Conservation (phyloP, 2,113 vertebrate genomes). For the Dromas ardeola region DNA sequence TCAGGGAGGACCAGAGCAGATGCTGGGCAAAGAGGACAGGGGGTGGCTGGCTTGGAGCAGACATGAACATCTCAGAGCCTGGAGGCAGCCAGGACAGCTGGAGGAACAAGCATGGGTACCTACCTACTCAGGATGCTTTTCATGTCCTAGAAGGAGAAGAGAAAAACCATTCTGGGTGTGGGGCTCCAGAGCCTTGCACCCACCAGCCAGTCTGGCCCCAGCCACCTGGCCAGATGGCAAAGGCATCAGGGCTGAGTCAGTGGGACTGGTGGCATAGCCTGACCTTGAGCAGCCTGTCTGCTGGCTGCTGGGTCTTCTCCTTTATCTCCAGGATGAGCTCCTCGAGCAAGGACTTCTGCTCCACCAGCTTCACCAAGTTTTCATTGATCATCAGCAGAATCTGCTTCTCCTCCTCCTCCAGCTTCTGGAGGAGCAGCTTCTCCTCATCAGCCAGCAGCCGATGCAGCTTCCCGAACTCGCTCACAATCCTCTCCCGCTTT, state of each 20-base stretch:
- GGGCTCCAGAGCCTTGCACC: not conserved
- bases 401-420: conserved; percentile 54
- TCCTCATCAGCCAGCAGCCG: conserved; percentile 43
- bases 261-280: not conserved
- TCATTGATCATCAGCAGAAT: conserved; percentile 49
- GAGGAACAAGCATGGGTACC: not conserved
- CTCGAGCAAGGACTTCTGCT: conserved; percentile 35
- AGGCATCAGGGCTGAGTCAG: not conserved
- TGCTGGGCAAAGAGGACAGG: not conserved
- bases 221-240: not conserved
- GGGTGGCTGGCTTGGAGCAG: not conserved
- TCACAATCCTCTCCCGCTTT: conserved; percentile 40
- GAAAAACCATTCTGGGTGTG: not conserved
- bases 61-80: not conserved
- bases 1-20: not conserved
- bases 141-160: conserved; percentile 46
- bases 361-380: conserved; percentile 11
- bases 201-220: not conserved
- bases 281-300: conserved; percentile 39
- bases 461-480: conserved; percentile 51
- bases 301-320: conserved; percentile 17
- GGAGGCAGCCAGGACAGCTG: not conserved
- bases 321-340: conserved; percentile 47
- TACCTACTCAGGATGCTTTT: conserved; percentile 39
- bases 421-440: conserved; percentile 49